Conservation (phyloP, 2,888 invertebrate genomes). For the Pecten maximus region DNA sequence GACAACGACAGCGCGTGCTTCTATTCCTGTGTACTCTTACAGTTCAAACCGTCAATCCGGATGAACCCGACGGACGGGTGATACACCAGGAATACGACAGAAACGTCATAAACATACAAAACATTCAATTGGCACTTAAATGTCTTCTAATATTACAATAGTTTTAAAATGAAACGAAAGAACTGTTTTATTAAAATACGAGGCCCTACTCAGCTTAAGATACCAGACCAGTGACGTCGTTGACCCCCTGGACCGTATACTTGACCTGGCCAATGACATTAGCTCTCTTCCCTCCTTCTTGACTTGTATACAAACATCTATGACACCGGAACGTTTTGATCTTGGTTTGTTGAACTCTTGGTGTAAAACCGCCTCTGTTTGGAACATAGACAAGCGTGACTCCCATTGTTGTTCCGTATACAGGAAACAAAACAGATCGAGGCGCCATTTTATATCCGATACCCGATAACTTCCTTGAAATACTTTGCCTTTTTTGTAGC, state of each 20-base stretch:
- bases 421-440: not conserved
- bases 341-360: constrained; percentile 1
- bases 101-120: not conserved
- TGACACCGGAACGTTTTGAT: constrained; percentile 13
- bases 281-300: not conserved
- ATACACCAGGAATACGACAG: not conserved
- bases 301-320: not conserved
- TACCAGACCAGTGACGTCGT: not conserved
- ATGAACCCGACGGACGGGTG: not conserved
- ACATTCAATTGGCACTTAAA: not conserved
- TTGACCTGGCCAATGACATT: not conserved
- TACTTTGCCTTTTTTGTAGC: not conserved
- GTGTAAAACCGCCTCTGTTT: not conserved
- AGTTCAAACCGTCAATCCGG: not conserved
- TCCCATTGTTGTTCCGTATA: not conserved
- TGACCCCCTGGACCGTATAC: not conserved
- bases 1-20: not conserved
- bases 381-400: not conserved
- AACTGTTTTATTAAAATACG: not conserved
- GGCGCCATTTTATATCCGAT: not conserved
- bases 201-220: not conserved
- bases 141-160: not conserved
- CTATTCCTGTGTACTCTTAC: not conserved
- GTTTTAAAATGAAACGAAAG: not conserved
- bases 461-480: not conserved